Evolutionary conservation across 2,797 vertebrate species (phyloP).

Genomic region (Chelonia mydas): DNA sequence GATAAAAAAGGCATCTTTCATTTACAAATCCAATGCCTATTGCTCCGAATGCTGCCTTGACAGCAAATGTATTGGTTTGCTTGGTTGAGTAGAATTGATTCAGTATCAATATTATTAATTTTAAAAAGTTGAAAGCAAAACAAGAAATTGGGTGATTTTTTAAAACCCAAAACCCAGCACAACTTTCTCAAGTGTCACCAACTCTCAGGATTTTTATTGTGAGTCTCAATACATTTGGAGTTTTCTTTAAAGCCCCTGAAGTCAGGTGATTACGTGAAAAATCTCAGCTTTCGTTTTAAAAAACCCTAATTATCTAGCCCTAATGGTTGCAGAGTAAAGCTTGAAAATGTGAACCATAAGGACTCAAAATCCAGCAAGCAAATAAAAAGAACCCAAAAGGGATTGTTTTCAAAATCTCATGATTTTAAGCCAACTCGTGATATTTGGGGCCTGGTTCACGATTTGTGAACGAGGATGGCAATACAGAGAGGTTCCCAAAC

Average conservation of each 20-base stretch:
- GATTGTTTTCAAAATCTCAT: background rate
- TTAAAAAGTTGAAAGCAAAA: background rate
- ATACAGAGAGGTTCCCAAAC: background rate
- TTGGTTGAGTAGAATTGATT: background rate
- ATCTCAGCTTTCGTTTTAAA: background rate
- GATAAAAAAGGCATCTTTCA: rapidly evolving
- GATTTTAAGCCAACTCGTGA: background rate
- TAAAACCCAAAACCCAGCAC: background rate
- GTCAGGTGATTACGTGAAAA: background rate
- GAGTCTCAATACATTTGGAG: background rate
- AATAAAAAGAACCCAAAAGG: background rate
- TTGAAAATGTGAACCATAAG: background rate
- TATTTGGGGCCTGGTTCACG: background rate
- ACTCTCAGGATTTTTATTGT: background rate
- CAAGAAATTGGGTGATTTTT: background rate
- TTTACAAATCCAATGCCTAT: rapidly evolving
- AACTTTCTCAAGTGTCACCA: background rate
- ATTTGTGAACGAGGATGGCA: background rate
- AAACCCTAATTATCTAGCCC: background rate
- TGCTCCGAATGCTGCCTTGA: background rate
- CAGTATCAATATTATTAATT: background rate
- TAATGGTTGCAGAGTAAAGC: background rate
- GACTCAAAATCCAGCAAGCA: background rate
- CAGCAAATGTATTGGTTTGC: rapidly evolving
- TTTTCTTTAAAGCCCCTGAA: background rate